Evolutionary conservation across 2,888 invertebrate species (phyloP), one percentile per base, ranked within the genome.

Genomic region (Syrista parreyssii): DNA sequence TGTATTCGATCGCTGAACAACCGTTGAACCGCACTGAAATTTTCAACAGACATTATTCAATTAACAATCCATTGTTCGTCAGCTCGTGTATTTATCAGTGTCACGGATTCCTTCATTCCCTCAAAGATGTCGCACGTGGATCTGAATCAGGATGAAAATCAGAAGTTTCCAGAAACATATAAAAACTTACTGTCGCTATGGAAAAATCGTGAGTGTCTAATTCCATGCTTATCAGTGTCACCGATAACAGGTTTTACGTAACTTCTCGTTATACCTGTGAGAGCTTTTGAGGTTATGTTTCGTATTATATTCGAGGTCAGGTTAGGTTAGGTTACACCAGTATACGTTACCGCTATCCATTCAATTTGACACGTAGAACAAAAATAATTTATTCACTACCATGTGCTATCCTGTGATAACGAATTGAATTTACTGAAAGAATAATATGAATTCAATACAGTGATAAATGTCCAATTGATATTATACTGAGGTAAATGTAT

Each of bases 131-230:
- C 87, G 68, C 80, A 86, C 76, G 69, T 76, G 68, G 75, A 79
- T 34, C 78, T 15, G n/a, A 76, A 78, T 77, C 75, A 83, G 15
- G 79, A 78, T 34, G 84, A 80, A 30, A 77, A 77, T 55, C 77
- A 76, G 36, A 82, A 81, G 81, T 76, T 82, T 36, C 84, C 86
- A 68, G 85, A 83, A 76, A 82, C 79, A 79, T 87, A 88, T 76
- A 84, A 85, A 80, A 83, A 84, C 78, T 81, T 87, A 76, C 82
- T 87, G 68, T 81, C 85, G 36, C 82, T 87, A 55, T 87, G 87
- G 87, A 84, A 87, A 80, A 86, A 84, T 84, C 87, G 87, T 87
- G 79, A 87, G 87, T 87, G 75, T 12, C 30, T 55, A 31, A 68
- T 12, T 69, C 31, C 6, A 35, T 55, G 11, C 31, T 34, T 75